phyloP scores from a whole-genome alignment of 2,113 vertebrate genomes.

The Pogonocichla stellata region DNA sequence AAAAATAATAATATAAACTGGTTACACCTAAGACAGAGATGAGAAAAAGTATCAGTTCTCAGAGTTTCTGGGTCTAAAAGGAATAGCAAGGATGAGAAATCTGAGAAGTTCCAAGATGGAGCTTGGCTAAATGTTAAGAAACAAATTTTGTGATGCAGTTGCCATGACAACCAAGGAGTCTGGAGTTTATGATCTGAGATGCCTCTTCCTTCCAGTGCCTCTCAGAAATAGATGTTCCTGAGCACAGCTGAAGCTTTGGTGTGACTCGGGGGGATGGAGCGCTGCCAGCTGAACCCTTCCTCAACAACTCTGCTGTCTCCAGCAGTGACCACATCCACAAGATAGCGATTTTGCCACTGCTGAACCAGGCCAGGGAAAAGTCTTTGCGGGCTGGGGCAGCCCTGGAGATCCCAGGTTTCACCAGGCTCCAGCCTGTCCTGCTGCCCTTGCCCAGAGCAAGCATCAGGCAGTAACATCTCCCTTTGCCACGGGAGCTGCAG shows the following conservation, averaged over 20 bases:
- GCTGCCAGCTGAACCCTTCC: neutral
- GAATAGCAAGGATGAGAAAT: neutral
- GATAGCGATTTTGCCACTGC: neutral
- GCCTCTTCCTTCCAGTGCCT: neutral
- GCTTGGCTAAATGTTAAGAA: constrained; percentile 23
- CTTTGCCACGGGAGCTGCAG: neutral
- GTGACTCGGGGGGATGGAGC: neutral
- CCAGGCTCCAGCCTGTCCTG: neutral
- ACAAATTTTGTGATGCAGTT: constrained; percentile 39
- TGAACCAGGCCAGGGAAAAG: neutral
- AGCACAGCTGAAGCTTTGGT: neutral
- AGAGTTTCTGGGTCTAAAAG: neutral
- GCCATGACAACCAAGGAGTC: constrained; percentile 20
- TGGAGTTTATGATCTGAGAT: constrained; percentile 18
- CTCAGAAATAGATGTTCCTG: constrained; percentile 24
- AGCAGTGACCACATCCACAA: neutral
- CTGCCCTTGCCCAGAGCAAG: neutral
- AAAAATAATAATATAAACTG: neutral
- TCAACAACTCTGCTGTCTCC: neutral
- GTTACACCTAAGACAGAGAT: neutral
- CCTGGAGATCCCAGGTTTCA: neutral
- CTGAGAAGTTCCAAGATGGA: constrained; percentile 16
- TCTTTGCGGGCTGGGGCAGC: neutral
- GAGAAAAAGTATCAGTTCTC: neutral
- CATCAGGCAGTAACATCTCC: neutral